Conservation (phyloP, 1,140 invertebrate species). For the Acyrthosiphon pisum region DNA sequence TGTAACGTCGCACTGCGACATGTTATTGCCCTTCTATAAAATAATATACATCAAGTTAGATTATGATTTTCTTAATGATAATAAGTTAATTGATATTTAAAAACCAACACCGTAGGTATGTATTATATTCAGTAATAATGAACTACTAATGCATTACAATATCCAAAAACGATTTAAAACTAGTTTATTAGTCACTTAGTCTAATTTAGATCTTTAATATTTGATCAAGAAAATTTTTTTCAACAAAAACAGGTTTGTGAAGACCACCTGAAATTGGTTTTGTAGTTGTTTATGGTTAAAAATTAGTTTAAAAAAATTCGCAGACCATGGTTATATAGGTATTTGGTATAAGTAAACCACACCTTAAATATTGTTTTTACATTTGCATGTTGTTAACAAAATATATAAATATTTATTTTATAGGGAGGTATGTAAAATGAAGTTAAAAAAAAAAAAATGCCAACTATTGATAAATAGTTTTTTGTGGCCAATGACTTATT, state of each 20-base stretch:
- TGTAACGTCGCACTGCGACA: conserved; percentile 75
- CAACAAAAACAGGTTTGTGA: not conserved
- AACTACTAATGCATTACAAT: not conserved
- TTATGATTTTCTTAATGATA: not conserved
- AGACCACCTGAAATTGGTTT: not conserved
- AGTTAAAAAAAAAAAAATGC: not conserved
- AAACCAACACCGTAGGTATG: conserved; percentile 5
- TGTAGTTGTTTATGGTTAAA: not conserved
- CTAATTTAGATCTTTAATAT: not conserved
- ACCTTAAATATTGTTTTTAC: not conserved
- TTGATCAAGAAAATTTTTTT: not conserved
- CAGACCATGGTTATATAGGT: not conserved
- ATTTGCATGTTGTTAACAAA: conserved; percentile 3
- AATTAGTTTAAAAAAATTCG: not conserved
- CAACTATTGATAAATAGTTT: not conserved
- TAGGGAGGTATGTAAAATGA: not conserved
- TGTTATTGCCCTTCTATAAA: conserved; percentile 62
- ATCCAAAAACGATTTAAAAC: not conserved
- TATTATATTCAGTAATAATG: not conserved
- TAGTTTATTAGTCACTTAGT: not conserved
- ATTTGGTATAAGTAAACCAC: not conserved
- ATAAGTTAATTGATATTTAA: not conserved
- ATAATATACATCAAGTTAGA: not conserved
- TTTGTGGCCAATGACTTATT: not conserved
- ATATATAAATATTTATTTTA: not conserved